Evolutionary conservation across 1,140 invertebrate species (phyloP).

Genomic region (Drosophila ercepeae): DNA sequence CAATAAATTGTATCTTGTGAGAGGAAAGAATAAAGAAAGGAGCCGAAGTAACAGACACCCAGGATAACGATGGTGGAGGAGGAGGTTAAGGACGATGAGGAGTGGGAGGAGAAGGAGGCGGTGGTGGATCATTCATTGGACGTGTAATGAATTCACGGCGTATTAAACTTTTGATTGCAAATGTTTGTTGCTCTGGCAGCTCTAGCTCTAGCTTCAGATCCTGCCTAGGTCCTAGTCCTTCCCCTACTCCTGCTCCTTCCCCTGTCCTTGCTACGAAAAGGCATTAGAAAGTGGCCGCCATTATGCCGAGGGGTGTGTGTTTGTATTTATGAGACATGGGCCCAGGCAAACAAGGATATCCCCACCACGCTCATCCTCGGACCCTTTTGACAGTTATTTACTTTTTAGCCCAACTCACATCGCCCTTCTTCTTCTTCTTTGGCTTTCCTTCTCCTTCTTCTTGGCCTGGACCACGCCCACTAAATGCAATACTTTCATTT

Average conservation of each 20-base stretch:
- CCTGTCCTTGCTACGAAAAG: neutral
- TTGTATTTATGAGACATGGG: neutral
- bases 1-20: slow-evolving; percentile 82
- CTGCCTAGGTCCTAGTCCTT: too few relatives aligned
- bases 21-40: slow-evolving; percentile 16
- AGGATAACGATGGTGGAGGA: slow-evolving; percentile 2
- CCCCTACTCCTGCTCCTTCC: too few relatives aligned
- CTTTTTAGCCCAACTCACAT: slow-evolving; percentile 22
- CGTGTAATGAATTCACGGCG: slow-evolving; percentile 65
- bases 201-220: too few relatives aligned
- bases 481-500: slow-evolving; percentile 55
- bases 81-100: neutral
- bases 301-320: neutral
- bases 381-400: slow-evolving; percentile 56
- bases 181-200: slow-evolving; percentile 28
- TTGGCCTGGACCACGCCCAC: slow-evolving; percentile 38
- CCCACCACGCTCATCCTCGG: neutral
- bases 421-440: neutral
- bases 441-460: neutral
- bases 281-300: slow-evolving; percentile 14
- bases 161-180: slow-evolving; percentile 72
- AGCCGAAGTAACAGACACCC: slow-evolving; percentile 66
- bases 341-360: neutral
- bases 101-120: neutral
- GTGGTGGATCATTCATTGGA: slow-evolving; percentile 49